Evolutionary conservation across 2,888 invertebrate species (phyloP).

Genomic region (Macaria notata): DNA sequence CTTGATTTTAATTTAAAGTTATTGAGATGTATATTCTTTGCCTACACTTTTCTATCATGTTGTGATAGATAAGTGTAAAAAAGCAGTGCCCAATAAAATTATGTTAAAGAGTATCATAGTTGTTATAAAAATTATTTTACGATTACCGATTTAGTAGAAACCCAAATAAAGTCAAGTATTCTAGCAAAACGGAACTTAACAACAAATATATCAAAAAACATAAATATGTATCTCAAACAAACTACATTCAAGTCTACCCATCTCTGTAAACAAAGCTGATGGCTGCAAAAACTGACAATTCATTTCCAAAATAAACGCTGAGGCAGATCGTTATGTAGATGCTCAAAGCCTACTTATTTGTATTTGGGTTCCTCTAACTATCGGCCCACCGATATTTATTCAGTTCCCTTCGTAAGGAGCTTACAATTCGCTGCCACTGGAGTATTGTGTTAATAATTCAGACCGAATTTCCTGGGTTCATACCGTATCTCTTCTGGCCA

Average conservation of each 20-base stretch:
- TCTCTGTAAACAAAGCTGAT: background rate
- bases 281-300: constrained; percentile 18
- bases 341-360: constrained; percentile 35
- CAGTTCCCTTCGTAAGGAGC: constrained; percentile 73
- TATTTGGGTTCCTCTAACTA: constrained; percentile 51
- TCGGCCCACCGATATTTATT: constrained; percentile 64
- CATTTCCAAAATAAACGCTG: constrained; percentile 27
- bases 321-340: constrained; percentile 32
- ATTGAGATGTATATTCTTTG: background rate
- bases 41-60: background rate
- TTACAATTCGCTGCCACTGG: constrained; percentile 70
- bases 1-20: background rate
- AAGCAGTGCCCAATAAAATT: too few species aligned
- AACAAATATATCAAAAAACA: too few species aligned
- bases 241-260: too few species aligned
- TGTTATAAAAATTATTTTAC: too few species aligned
- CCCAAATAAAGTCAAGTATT: too few species aligned
- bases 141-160: too few species aligned
- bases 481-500: constrained; percentile 64
- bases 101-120: too few species aligned
- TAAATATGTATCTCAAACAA: too few species aligned
- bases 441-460: constrained; percentile 76
- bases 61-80: background rate
- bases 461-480: constrained; percentile 58
- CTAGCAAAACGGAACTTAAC: too few species aligned